Base-by-base conservation (phyloP, 2,797 vertebrate genomes). In the Sebastes variabilis region DNA sequence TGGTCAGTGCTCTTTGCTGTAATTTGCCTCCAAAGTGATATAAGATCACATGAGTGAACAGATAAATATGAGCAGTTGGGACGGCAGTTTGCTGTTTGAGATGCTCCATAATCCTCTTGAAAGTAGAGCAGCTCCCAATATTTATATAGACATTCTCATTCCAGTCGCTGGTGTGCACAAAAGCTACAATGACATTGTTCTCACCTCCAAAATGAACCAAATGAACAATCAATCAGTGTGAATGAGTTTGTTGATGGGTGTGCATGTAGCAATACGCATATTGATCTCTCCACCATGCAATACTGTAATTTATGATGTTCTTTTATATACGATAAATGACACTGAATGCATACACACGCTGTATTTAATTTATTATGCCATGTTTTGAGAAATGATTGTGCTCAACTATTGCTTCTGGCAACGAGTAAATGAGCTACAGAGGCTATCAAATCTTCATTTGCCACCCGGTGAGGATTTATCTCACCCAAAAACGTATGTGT, bases 401-500 rank as follows among this genome's bases (percentile, higher is more conserved):
- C 68, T 77, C 42, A 59, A 70, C 65, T 64, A 36, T 56, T 55
- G 49, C 66, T 64, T 54, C 60, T 66, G 79, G 82, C 80, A 59
- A 62, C 7, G 9, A 52, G 54, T 49, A 72, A 34, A 76, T 81
- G 70, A 83, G 61, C 54, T 56, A 42, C 8, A 61, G 46, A 52
- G 49, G 27, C 66, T 38, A n/a, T 82, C 58, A 81, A 49, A 72
- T 77, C 52, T 66, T 52, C 42, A 68, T 73, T 85, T 66, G 69
- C 66, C 72, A 75, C 60, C 66, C 42, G 14, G 73, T 29, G 73
- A 85, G 66, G 61, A 82, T 87, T 74, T 61, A 71, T 67, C 20
- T 20, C 5, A 2, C 68, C 20, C 14, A 4, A 38, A 65, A 81
- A 80, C 56, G 16, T 74, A 72, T 66, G 61, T 30, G 36, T 34